Evolutionary conservation across 1,140 invertebrate genomes (phyloP).

Genomic region (Cylas formicarius): DNA sequence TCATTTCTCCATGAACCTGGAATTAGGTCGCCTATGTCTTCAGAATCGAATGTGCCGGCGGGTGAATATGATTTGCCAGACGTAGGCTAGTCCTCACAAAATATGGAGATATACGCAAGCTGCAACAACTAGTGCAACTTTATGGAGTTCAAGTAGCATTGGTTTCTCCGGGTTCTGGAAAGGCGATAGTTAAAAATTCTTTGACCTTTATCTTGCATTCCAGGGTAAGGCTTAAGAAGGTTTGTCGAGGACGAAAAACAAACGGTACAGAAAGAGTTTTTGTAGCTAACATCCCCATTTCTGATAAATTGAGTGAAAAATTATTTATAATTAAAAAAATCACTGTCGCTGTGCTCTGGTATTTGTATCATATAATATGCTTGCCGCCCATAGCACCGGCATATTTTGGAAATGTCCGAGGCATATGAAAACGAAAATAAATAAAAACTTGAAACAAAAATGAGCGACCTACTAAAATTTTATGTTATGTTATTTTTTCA

Average conservation of each 20-base stretch:
- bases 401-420: background rate
- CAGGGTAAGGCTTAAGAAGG: conserved; percentile 45
- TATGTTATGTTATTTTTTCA: too few relatives aligned
- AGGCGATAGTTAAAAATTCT: conserved; percentile 41
- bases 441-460: too few relatives aligned
- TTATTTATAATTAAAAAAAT: too few relatives aligned
- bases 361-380: conserved; percentile 21
- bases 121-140: conserved; percentile 1
- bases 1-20: conserved; percentile 9
- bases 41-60: conserved; percentile 4
- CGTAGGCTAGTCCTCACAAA: conserved; percentile 1
- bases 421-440: background rate
- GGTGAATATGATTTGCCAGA: background rate
- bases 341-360: conserved; percentile 18
- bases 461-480: too few relatives aligned
- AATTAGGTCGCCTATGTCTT: conserved; percentile 5
- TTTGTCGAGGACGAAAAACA: conserved; percentile 34
- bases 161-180: conserved; percentile 35
- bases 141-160: conserved; percentile 26
- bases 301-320: conserved; percentile 13
- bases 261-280: background rate
- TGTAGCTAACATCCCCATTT: background rate
- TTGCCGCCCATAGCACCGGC: conserved; percentile 27
- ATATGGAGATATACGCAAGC: conserved; percentile 2
- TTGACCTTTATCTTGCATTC: conserved; percentile 34